Evolutionary conservation across 2,888 invertebrate species (phyloP).

Genomic region (Linnaemya vulpina): DNA sequence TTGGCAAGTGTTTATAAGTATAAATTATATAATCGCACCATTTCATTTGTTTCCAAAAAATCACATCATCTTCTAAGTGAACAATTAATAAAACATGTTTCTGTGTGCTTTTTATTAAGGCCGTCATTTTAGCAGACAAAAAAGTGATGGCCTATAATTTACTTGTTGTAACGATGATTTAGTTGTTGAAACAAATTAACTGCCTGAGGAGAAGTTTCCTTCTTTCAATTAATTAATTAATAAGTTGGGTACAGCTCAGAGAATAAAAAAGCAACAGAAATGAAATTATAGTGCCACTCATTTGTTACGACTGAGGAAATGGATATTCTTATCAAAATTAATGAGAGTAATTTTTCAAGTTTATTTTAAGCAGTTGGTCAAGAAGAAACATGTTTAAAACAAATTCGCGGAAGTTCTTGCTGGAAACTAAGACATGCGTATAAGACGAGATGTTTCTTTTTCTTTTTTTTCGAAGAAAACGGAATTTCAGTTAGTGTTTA

Average conservation of each 20-base stretch:
- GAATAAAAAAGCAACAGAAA: neutral
- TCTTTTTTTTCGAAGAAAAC: too few relatives aligned
- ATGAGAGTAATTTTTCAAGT: conserved; percentile 11
- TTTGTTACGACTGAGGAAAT: neutral
- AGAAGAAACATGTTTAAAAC: too few relatives aligned
- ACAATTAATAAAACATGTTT: too few relatives aligned
- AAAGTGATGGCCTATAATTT: neutral
- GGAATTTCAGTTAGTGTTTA: too few relatives aligned
- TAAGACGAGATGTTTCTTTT: too few relatives aligned
- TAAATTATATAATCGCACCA: neutral
- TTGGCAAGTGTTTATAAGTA: too few relatives aligned
- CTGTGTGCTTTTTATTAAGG: too few relatives aligned
- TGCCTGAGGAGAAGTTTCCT: neutral
- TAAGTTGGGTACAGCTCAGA: neutral
- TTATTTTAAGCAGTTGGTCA: neutral
- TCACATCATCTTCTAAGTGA: too few relatives aligned
- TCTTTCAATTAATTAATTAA: conserved; percentile 10
- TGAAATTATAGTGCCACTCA: conserved; percentile 17
- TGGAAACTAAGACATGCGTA: too few relatives aligned
- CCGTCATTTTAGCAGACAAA: too few relatives aligned
- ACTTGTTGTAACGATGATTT: neutral
- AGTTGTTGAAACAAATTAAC: neutral
- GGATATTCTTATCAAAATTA: neutral
- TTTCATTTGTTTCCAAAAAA: too few relatives aligned
- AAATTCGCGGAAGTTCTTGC: too few relatives aligned